These are phyloP conservation scores for Cnemophilus loriae DNA, from an alignment of 2,113 vertebrate genomes.

Conservation along the genomic window DNA sequence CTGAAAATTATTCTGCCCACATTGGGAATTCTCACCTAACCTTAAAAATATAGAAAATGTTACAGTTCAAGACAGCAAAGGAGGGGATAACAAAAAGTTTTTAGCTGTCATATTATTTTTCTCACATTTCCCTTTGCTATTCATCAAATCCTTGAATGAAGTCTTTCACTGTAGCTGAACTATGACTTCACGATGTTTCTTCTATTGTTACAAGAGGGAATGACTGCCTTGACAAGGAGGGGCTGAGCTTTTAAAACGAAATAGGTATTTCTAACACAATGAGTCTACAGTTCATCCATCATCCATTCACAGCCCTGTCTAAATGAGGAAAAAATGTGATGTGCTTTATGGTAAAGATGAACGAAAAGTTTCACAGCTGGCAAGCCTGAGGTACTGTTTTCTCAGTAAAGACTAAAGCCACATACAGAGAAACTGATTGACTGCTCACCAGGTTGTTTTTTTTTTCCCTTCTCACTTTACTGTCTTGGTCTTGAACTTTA, in stretches of 20 bases:
- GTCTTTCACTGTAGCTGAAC: conserved; percentile 30
- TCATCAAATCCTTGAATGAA: conserved; percentile 8
- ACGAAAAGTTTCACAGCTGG: conserved; percentile 15
- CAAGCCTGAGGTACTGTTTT: background rate
- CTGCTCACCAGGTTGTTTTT: background rate
- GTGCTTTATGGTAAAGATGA: background rate
- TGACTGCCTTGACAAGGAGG: background rate
- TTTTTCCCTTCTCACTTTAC: background rate
- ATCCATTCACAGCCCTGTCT: background rate
- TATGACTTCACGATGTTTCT: background rate
- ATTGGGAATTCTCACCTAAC: background rate
- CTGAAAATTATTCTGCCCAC: background rate
- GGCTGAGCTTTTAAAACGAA: conserved; percentile 62
- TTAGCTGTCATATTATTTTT: background rate
- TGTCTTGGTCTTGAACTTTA: background rate
- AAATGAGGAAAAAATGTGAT: background rate
- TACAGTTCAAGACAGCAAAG: background rate
- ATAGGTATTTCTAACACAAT: conserved; percentile 35
- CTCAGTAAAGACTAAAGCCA: background rate
- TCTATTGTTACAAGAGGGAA: background rate
- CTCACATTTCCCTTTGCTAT: conserved; percentile 8
- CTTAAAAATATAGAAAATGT: background rate
- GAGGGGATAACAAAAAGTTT: background rate
- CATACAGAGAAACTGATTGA: background rate
- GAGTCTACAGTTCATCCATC: conserved; percentile 30